Evolutionary conservation across 2,797 vertebrate genomes (phyloP).

Genomic region (Anas acuta): DNA sequence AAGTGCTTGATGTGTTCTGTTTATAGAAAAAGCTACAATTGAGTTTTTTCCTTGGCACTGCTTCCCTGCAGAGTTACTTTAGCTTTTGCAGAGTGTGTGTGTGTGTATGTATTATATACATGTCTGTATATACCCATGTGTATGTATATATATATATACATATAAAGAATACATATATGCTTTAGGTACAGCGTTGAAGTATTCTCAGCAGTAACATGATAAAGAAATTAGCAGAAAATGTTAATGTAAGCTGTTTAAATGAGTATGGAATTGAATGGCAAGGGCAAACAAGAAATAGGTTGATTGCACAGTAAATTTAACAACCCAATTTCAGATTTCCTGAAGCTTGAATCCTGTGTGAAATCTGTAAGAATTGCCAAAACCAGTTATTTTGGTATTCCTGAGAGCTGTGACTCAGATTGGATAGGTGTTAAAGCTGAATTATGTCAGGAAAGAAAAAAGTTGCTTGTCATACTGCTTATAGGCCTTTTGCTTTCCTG

Average conservation of each 20-base stretch:
- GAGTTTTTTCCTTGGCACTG: constrained; percentile 23
- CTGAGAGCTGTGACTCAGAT: neutral
- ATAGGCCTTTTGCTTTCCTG: neutral
- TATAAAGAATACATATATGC: neutral
- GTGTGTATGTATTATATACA: neutral
- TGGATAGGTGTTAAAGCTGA: neutral
- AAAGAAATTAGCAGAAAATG: constrained; percentile 30
- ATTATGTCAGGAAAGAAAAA: neutral
- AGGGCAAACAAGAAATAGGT: neutral
- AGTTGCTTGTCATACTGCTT: neutral
- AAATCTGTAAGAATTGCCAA: neutral
- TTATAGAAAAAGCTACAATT: constrained; percentile 65
- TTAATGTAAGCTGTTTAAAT: neutral
- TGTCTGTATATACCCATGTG: neutral
- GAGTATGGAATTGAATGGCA: neutral
- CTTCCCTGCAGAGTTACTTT: constrained; percentile 45
- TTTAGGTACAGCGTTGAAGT: neutral
- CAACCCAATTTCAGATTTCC: neutral
- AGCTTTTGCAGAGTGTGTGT: neutral
- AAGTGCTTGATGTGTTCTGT: constrained; percentile 43
- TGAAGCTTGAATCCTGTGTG: neutral
- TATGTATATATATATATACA: neutral
- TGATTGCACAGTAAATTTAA: neutral
- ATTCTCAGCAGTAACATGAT: constrained; percentile 21
- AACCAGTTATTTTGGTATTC: neutral